A percentile compares a stretch with the other conserved stretches of the same genome.
These are phyloP conservation scores for Acrocera orbiculus DNA, from an alignment of 2,888 invertebrate species.

Conservation along the genomic window DNA sequence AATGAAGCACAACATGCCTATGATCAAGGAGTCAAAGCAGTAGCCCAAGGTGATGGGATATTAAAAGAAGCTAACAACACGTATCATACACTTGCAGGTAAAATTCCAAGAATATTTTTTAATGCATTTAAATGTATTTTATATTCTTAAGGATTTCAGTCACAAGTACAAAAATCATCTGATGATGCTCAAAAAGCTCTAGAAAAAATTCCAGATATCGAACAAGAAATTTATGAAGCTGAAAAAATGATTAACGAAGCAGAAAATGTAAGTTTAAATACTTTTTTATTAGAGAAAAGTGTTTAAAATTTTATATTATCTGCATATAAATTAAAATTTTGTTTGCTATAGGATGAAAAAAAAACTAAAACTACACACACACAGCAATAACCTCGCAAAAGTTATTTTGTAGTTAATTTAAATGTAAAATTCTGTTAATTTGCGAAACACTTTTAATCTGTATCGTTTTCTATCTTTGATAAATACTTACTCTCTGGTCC, in stretches of 20 bases:
- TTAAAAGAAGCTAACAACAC: slow-evolving; percentile 65
- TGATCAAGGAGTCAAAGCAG: slow-evolving; percentile 64
- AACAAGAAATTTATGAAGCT: slow-evolving; percentile 50
- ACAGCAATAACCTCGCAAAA: too few relatives aligned
- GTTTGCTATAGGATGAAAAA: too few relatives aligned
- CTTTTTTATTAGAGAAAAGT: too few relatives aligned
- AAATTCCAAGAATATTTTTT: not conserved
- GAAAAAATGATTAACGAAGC: slow-evolving; percentile 53
- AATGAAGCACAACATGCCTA: slow-evolving; percentile 60
- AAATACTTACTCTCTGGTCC: too few relatives aligned
- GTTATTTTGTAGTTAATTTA: too few relatives aligned
- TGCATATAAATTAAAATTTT: too few relatives aligned
- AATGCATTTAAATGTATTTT: too few relatives aligned
- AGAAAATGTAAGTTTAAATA: slow-evolving; percentile 35
- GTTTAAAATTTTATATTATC: too few relatives aligned
- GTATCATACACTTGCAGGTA: slow-evolving; percentile 40
- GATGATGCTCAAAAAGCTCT: slow-evolving; percentile 63
- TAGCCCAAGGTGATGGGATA: slow-evolving; percentile 66
- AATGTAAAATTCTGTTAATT: too few relatives aligned
- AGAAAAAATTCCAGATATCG: slow-evolving; percentile 55
- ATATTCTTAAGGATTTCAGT: slow-evolving; percentile 56
- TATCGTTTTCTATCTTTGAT: too few relatives aligned
- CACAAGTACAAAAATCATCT: slow-evolving; percentile 71
- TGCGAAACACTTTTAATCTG: too few relatives aligned
- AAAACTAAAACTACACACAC: too few relatives aligned